Evolutionary conservation across 2,888 invertebrate genomes (phyloP).

Genomic region (Pristionchus exspectatus): DNA sequence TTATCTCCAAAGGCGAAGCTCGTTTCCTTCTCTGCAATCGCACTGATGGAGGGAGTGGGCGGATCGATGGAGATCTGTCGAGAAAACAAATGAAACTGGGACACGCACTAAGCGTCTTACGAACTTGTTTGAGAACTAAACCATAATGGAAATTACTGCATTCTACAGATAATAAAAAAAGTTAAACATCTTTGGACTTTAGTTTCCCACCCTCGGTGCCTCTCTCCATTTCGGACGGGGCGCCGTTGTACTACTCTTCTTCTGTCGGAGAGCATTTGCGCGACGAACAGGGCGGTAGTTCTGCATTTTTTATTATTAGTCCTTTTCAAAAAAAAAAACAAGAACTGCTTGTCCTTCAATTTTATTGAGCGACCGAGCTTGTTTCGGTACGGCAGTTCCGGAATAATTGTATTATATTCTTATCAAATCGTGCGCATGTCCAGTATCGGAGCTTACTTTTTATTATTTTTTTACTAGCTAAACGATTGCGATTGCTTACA

Average conservation of each 20-base stretch:
- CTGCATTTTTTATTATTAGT: not conserved
- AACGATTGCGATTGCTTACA: too few relatives aligned
- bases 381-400: too few relatives aligned
- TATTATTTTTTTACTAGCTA: too few relatives aligned
- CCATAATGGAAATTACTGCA: not conserved
- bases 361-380: too few relatives aligned
- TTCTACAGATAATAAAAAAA: too few relatives aligned
- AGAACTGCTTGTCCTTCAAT: too few relatives aligned
- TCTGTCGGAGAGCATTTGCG: constrained; percentile 3
- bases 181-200: not conserved
- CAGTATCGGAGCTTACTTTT: too few relatives aligned
- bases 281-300: constrained; percentile 35
- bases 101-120: too few relatives aligned
- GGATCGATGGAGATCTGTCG: not conserved
- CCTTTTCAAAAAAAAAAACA: not conserved
- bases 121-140: not conserved
- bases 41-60: not conserved
- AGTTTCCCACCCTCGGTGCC: not conserved
- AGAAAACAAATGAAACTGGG: not conserved
- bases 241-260: not conserved
- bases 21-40: not conserved
- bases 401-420: too few relatives aligned
- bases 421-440: too few relatives aligned
- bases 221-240: not conserved
- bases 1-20: constrained; percentile 5